Base-by-base conservation (phyloP, 2,797 vertebrate genomes). In the Halcyon smyrnensis region DNA sequence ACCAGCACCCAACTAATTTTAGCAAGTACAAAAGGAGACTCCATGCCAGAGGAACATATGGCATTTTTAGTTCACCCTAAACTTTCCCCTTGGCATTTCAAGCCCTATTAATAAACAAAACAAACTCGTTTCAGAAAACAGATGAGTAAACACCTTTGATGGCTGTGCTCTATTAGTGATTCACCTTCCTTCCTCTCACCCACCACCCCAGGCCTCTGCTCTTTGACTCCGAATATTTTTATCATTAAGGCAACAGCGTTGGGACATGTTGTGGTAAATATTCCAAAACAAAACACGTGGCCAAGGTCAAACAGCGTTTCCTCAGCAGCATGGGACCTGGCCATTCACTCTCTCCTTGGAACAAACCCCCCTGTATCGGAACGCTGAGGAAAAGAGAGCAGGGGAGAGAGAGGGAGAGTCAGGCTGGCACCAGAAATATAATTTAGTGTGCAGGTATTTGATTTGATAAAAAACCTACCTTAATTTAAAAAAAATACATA, bases 371-470 rank as follows among this genome's bases (percentile, higher is more conserved):
- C 95, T 86, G 95, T 97, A 93, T 96, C 64, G 11, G 7, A 60
- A 87, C 8, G 24, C 37, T 12, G 73, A 48, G 59, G 23, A 84
- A 97, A 94, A 83, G 88, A 83, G 95, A 93, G 63, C 87, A 60
- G 48, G 62, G 74, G 63, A 89, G 93, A 86, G 68, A 76, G 54
- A 82, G 87, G 71, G 89, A 96, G 95, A 98, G 97, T 81, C 98
- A 98, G 97, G 76, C 98, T 98, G 98, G 98, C 98, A 98, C 98
- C 98, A 98, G 96, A 46, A 97, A 68, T 89, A 68, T 97, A 97
- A 98, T 98, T 98, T 98, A 97, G 91, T 98, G 98, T 95, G 97
- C 97, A 98, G 97, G 96, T 98, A 98, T 98, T 98, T 97, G 97
- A 98, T 98, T 98, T 97, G 98, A 98, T 98, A 98, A 97, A 98